Conservation (phyloP, 2,113 vertebrate genomes). For the Seriola dumerili region DNA sequence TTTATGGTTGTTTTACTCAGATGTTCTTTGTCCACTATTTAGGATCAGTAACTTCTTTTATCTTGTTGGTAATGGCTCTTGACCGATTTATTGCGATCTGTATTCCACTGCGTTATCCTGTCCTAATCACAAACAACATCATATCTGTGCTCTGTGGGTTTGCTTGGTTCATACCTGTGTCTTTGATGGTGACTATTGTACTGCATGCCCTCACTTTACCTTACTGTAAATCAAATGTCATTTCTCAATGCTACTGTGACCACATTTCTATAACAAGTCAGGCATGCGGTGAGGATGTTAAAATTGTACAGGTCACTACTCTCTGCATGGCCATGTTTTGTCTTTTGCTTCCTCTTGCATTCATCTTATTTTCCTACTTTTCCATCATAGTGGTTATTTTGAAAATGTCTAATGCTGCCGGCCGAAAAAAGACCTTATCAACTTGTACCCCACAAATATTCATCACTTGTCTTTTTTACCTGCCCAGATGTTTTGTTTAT, state of each 20-base stretch:
- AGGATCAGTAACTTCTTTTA: slow-evolving; percentile 73
- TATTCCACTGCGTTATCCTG: slow-evolving; percentile 73
- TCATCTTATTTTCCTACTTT: slow-evolving; percentile 78
- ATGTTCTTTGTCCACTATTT: slow-evolving; percentile 82
- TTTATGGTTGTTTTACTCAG: slow-evolving; percentile 73
- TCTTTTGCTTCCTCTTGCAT: slow-evolving; percentile 74
- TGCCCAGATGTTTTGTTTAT: slow-evolving; percentile 82
- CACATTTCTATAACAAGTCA: slow-evolving; percentile 63
- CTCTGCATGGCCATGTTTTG: slow-evolving; percentile 70
- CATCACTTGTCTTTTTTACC: slow-evolving; percentile 79
- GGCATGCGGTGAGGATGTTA: slow-evolving; percentile 59
- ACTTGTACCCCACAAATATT: slow-evolving; percentile 82
- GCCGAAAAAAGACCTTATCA: slow-evolving; percentile 68
- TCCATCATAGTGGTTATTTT: slow-evolving; percentile 67
- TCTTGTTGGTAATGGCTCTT: slow-evolving; percentile 78
- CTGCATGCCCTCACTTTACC: slow-evolving; percentile 39
- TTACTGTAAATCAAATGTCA: slow-evolving; percentile 78
- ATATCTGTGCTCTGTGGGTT: slow-evolving; percentile 64
- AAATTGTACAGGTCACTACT: neutral
- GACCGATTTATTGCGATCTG: slow-evolving; percentile 80
- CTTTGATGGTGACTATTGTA: slow-evolving; percentile 49
- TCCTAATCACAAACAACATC: slow-evolving; percentile 67
- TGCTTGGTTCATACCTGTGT: slow-evolving; percentile 69
- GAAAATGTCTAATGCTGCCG: slow-evolving; percentile 64
- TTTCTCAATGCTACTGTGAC: slow-evolving; percentile 79